Base-by-base conservation (phyloP, 2,797 vertebrate genomes). In the Sebastes itinus region DNA sequence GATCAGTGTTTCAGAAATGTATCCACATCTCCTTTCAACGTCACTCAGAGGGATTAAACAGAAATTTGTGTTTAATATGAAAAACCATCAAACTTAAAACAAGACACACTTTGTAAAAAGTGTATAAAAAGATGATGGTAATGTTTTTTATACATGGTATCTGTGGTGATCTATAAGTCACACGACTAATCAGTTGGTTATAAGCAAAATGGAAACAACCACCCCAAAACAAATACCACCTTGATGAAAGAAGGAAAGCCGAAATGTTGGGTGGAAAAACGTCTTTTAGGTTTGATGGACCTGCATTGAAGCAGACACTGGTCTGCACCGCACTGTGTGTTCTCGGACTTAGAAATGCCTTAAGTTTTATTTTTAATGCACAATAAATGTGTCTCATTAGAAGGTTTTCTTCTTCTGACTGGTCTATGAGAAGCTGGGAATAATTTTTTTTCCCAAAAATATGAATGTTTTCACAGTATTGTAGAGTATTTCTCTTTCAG, bases 401-500 rank as follows among this genome's bases (percentile, higher is more conserved):
- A 42, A 42, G 38, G 38, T 42, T 16, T 16, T 42, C 38, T 42
- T 42, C 38, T 42, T 42, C 14, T 16, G 38, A 42, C 38, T 16
- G 38, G 14, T 42, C 38, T 42, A 16, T 42, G 14, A 42, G 38
- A 0, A 42, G 38, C 38, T 42, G 38, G 38, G 14, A 42, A 16
- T 42, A 16, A 0, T 0, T 42, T 42, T 16, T 42, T 4, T 6
- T 16, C 1, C 2, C 2, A 16, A 42, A 42, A 16, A 42, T 16
- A 42, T 42, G 13, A 42, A 42, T 42, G 38, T 42, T 42, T 42
- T 42, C 38, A 42, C 38, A 42, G 38, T 16, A 42, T 42, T 42
- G 38, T 7, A 42, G 0, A 42, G 38, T 16, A 42, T 54, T 25
- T 6, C 22, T 62, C 16, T 56, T 46, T n/a, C 20, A 69, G 5